Base-by-base conservation (phyloP, 2,888 invertebrate genomes). In the Sarcophaga subvicina region DNA sequence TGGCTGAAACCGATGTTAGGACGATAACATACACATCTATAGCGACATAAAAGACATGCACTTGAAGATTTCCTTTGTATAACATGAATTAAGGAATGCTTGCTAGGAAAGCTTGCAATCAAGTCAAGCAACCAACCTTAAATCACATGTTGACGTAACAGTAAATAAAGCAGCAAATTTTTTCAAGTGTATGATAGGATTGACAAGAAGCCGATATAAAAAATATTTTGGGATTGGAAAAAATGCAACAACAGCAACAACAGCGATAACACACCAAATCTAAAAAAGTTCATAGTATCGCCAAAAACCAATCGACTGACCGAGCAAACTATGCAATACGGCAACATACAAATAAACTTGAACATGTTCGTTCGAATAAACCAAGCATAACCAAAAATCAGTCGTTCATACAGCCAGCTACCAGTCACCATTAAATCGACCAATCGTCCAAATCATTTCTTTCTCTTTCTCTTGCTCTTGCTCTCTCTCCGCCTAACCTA, bases 381-480 rank as follows among this genome's bases (percentile, higher is more conserved):
- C 67, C 76, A 80, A 69, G 69, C 86, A 83, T 77, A 79, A 81
- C 79, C 87, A 84, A 81, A 84, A 81, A 70, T 84, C 86, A 83
- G 83, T 71, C 66, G 62, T 45, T 69, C 70, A 66, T 54, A 2
- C 54, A 54, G 17, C 14, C 54, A 54, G 37, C 37, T 37, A 37
- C 54, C 54, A 54, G 12, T 17, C 63, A 49, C 75, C 75, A 66
- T 69, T 25, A 75, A 79, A 90, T 27, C 75, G 81, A 80, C 63
- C 59, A 72, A 92, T 89, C 88, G 88, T 89, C 88, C 67, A 80
- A 64, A 67, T 70, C 81, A 64, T 59, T 37, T 37, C 8, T 37
- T 2, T 37, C 8, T 8, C 37, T 37, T 0, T 3, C 8, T 37
- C 37, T 37, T 2, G 8, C 8, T 37, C 37, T 37, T 8, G 1